phyloP scores from a whole-genome alignment of 30 jellyfish, hydroid and myxozoan genomes.

The Hydractinia symbiolongicarpus region DNA sequence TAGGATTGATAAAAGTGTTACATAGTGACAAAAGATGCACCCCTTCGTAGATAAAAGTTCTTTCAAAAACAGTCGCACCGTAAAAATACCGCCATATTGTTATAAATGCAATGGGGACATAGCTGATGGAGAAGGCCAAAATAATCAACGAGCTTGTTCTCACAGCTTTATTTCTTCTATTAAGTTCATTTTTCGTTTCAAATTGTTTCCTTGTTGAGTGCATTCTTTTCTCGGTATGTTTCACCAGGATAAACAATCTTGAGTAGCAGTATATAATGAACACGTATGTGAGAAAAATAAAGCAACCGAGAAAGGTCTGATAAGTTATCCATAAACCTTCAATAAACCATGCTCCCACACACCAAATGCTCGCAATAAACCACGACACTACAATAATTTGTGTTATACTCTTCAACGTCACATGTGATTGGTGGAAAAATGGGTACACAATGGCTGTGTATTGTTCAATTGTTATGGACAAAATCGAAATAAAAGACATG shows the following conservation, averaged over 20 bases:
- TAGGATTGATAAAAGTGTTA: background rate
- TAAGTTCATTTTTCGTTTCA: background rate
- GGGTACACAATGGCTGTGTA: conserved; percentile 16
- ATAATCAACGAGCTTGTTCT: background rate
- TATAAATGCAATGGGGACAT: background rate
- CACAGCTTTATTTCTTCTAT: background rate
- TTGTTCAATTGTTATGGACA: conserved; percentile 13
- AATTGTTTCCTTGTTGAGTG: background rate
- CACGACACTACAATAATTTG: background rate
- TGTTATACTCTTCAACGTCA: background rate
- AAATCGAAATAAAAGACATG: conserved; percentile 5
- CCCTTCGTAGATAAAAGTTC: conserved; percentile 9
- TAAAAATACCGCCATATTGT: background rate
- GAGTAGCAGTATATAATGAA: conserved; percentile 1
- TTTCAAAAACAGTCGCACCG: background rate
- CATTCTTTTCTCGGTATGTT: background rate
- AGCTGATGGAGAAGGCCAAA: conserved; percentile 7
- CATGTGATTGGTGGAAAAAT: conserved; percentile 15
- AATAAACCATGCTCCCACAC: background rate
- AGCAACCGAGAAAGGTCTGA: background rate
- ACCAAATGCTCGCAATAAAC: background rate
- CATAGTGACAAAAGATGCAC: background rate
- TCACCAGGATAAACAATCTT: background rate
- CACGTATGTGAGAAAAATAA: background rate
- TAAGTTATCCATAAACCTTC: conserved; percentile 1